phyloP scores from a whole-genome alignment of 2,797 vertebrate species.

The Naso thynnoides region DNA sequence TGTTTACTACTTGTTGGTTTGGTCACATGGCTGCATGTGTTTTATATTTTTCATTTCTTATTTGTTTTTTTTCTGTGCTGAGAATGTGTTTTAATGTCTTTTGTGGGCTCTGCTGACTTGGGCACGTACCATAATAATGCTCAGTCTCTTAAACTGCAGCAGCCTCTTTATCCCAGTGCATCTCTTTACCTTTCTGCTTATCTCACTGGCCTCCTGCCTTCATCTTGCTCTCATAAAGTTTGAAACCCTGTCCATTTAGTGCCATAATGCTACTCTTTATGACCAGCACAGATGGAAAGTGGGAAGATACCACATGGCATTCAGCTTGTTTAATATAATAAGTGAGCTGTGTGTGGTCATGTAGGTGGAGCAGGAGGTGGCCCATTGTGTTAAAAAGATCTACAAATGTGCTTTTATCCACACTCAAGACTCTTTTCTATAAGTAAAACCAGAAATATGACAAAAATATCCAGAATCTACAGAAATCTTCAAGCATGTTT shows the following conservation, averaged over 20 bases:
- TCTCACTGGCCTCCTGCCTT: slow-evolving; percentile 30
- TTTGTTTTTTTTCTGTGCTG: slow-evolving; percentile 28
- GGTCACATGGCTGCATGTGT: slow-evolving; percentile 1
- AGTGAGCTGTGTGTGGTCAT: slow-evolving; percentile 28
- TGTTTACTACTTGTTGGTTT: not conserved
- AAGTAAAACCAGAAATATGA: not conserved
- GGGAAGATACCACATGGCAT: slow-evolving; percentile 36
- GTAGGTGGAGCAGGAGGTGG: slow-evolving; percentile 28
- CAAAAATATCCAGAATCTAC: not conserved
- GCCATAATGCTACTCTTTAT: slow-evolving; percentile 35
- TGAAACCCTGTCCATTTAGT: slow-evolving; percentile 20
- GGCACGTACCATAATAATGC: slow-evolving; percentile 49
- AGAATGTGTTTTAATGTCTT: not conserved
- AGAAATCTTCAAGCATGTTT: not conserved
- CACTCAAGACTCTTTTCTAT: slow-evolving; percentile 11
- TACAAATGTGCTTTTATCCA: slow-evolving; percentile 11
- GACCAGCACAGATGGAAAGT: slow-evolving; percentile 53
- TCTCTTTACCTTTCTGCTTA: slow-evolving; percentile 54
- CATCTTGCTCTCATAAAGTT: slow-evolving; percentile 45
- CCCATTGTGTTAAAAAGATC: slow-evolving; percentile 7
- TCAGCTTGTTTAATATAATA: slow-evolving; percentile 24
- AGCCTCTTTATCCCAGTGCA: slow-evolving; percentile 50
- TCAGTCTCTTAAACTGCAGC: slow-evolving; percentile 61
- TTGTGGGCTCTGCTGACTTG: not conserved
- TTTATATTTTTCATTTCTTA: slow-evolving; percentile 12